Evolutionary conservation across 2,797 vertebrate species (phyloP).

Genomic region (Threskiornis aethiopicus): DNA sequence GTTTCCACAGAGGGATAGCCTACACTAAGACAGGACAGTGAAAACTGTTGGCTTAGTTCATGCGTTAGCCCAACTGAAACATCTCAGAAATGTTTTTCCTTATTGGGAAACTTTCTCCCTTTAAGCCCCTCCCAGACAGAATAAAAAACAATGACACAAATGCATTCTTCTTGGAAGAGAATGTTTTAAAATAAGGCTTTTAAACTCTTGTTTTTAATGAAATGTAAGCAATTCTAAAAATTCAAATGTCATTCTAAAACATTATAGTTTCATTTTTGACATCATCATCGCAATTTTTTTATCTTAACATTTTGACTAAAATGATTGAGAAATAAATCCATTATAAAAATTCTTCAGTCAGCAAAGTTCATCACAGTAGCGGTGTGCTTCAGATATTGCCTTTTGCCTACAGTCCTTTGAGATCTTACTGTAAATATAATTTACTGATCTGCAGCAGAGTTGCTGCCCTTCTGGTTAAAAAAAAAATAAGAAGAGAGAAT

Average conservation of each 20-base stretch:
- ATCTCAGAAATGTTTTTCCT: background rate
- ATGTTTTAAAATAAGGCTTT: background rate
- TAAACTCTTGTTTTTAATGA: background rate
- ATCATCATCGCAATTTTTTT: background rate
- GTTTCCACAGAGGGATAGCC: background rate
- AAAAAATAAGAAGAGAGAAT: too few relatives aligned
- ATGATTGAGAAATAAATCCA: background rate
- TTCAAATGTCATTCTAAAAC: background rate
- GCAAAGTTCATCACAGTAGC: background rate
- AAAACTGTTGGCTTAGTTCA: background rate
- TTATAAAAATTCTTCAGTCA: background rate
- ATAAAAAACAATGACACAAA: background rate
- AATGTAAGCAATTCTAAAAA: background rate
- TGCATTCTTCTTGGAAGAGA: background rate
- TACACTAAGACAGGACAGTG: rapidly evolving
- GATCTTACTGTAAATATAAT: rapidly evolving
- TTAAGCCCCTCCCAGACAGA: background rate
- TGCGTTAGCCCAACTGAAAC: background rate
- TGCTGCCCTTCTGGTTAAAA: background rate
- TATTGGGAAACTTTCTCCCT: background rate
- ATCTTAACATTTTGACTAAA: background rate
- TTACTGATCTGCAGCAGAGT: background rate
- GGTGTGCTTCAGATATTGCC: background rate
- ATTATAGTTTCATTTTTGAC: background rate
- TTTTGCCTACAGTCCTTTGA: background rate